Percentiles rank a stretch among this genome's conserved stretches.
These are phyloP conservation scores for Tupaia chinensis DNA, from an alignment of 2,113 vertebrate species.

Conservation along the genomic window DNA sequence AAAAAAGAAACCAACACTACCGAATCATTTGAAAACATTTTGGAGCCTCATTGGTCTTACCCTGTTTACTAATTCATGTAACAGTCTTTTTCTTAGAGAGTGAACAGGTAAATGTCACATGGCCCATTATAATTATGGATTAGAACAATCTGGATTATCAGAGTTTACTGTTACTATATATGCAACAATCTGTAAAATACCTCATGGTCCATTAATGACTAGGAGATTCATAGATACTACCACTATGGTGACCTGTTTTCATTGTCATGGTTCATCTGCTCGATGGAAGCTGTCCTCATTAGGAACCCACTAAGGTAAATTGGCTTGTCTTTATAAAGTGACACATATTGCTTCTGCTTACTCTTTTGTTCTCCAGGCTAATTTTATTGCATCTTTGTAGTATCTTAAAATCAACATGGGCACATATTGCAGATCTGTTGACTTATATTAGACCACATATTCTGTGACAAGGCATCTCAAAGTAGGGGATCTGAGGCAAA, in stretches of 20 bases:
- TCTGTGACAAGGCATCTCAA: background rate
- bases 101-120: slow-evolving; percentile 1
- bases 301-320: background rate
- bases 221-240: background rate
- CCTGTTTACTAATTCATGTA: background rate
- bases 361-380: slow-evolving; percentile 45
- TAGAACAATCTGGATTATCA: slow-evolving; percentile 29
- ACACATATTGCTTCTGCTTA: slow-evolving; percentile 24
- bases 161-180: slow-evolving; percentile 10
- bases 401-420: background rate
- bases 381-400: slow-evolving; percentile 37
- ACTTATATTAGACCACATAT: background rate
- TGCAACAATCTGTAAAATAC: slow-evolving; percentile 36
- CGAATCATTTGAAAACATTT: slow-evolving; percentile 28
- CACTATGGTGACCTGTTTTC: background rate
- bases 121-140: slow-evolving; percentile 23
- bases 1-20: background rate
- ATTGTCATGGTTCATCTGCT: background rate
- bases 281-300: slow-evolving; percentile 8
- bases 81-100: background rate
- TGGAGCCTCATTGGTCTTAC: background rate
- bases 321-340: slow-evolving; percentile 21
- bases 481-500: background rate
- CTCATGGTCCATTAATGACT: background rate
- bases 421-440: background rate